A percentile compares a stretch with the other conserved stretches of the same genome.
These are phyloP conservation scores for Sinonovacula constricta DNA, from an alignment of 1,140 invertebrate species.

Conservation along the genomic window DNA sequence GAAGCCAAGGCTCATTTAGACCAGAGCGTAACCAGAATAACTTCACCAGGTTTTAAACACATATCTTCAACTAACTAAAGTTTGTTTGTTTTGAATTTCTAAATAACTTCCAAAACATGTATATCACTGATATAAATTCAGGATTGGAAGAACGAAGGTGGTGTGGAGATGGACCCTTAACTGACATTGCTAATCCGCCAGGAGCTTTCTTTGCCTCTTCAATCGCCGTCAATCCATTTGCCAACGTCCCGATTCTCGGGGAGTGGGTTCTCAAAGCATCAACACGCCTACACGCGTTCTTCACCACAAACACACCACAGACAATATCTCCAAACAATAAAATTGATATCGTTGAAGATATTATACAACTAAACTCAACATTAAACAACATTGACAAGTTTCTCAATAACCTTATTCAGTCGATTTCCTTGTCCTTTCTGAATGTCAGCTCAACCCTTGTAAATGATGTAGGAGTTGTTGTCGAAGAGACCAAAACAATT, in stretches of 20 bases:
- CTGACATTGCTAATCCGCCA: neutral
- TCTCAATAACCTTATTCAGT: neutral
- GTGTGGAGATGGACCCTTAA: neutral
- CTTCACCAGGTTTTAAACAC: too few relatives aligned
- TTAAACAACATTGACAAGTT: neutral
- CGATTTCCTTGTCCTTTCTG: neutral
- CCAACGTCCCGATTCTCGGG: neutral
- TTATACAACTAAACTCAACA: neutral
- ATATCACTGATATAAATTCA: too few relatives aligned
- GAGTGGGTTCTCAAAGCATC: neutral
- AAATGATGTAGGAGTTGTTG: neutral
- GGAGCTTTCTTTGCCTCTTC: neutral
- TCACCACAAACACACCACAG: neutral
- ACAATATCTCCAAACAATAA: neutral
- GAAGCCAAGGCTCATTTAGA: too few relatives aligned
- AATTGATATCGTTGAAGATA: slow-evolving; percentile 1
- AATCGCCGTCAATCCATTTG: neutral
- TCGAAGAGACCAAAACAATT: neutral
- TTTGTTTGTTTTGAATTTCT: too few relatives aligned
- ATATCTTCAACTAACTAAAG: too few relatives aligned
- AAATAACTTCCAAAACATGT: too few relatives aligned
- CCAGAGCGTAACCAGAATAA: too few relatives aligned
- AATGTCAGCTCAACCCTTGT: neutral
- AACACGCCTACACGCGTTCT: too few relatives aligned
- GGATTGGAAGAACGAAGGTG: too few relatives aligned